Conservation (phyloP, 2,113 vertebrate genomes). For the Pluvianellus socialis region DNA sequence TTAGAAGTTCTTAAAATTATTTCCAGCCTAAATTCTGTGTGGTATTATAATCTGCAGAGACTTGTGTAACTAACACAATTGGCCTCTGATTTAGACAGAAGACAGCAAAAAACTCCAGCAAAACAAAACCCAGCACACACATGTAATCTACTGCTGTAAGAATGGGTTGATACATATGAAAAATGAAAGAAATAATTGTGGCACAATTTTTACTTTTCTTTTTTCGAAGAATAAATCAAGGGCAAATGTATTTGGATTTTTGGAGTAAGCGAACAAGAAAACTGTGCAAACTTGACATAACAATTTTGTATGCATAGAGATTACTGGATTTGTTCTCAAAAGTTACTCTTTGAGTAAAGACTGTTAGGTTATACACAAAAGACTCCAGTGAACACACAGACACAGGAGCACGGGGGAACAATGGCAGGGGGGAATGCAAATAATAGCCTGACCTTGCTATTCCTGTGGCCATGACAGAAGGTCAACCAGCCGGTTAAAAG, state of each 20-base stretch:
- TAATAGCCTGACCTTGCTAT: neutral
- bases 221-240: neutral
- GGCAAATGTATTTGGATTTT: neutral
- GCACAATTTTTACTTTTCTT: neutral
- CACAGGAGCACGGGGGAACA: neutral
- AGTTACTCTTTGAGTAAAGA: neutral
- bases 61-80: neutral
- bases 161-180: neutral
- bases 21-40: neutral
- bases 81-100: neutral
- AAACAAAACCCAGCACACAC: neutral
- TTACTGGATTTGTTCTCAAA: neutral
- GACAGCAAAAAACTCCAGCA: neutral
- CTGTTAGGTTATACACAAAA: neutral
- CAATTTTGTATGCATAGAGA: neutral
- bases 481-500: neutral
- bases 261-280: neutral
- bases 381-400: neutral
- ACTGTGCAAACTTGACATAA: neutral
- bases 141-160: neutral
- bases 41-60: neutral
- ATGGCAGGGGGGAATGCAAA: neutral
- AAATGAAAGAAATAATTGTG: neutral
- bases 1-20: conserved; percentile 40
- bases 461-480: neutral